Conservation (phyloP, 2,888 invertebrate genomes). For the Pterostichus niger region DNA sequence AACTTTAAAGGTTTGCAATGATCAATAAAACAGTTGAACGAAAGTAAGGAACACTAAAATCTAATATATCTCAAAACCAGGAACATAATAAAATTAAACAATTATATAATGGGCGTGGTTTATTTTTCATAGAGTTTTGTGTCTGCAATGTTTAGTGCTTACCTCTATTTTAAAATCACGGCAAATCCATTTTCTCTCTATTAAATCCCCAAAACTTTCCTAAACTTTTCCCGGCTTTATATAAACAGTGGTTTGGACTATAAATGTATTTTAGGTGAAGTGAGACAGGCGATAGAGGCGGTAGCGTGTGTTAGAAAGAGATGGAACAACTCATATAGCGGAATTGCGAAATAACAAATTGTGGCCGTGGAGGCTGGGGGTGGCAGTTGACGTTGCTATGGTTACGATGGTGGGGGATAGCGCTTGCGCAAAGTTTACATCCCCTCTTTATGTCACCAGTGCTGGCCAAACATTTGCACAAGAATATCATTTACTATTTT, state of each 20-base stretch:
- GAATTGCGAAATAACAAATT: constrained; percentile 67
- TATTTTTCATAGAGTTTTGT: constrained; percentile 56
- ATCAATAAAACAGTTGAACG: not conserved
- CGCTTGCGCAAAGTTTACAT: constrained; percentile 30
- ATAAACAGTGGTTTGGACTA: constrained; percentile 53
- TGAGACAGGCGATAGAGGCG: constrained; percentile 24
- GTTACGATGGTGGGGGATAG: constrained; percentile 28
- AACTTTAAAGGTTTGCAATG: too few relatives aligned
- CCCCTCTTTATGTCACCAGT: constrained; percentile 13
- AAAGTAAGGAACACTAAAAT: not conserved
- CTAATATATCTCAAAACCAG: not conserved
- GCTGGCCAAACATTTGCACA: constrained; percentile 3
- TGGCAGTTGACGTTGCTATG: constrained; percentile 65
- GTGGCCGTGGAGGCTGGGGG: constrained; percentile 61
- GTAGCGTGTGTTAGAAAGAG: constrained; percentile 13
- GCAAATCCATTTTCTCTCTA: constrained; percentile 1
- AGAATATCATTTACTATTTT: too few relatives aligned
- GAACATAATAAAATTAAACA: constrained; percentile 55
- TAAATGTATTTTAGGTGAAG: constrained; percentile 66
- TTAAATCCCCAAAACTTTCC: constrained; percentile 31
- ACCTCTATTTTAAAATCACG: constrained; percentile 12
- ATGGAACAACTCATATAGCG: constrained; percentile 62
- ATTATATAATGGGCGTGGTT: constrained; percentile 54
- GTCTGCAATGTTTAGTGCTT: constrained; percentile 53
- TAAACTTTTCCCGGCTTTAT: constrained; percentile 21